phyloP scores from a whole-genome alignment of 2,113 vertebrate genomes.

The Bufo gargarizans region DNA sequence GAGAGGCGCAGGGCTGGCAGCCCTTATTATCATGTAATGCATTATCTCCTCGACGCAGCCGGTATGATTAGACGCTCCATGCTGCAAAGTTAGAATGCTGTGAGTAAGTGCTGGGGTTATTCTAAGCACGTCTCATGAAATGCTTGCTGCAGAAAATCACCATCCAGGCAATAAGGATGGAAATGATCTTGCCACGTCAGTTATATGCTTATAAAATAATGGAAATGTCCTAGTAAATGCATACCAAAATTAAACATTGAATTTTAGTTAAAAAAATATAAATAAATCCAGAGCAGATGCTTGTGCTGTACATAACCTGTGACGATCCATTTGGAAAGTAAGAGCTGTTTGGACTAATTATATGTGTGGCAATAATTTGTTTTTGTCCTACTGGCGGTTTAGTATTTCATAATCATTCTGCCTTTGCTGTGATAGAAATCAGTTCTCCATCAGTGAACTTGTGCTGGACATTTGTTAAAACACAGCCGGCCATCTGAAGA shows the following conservation, averaged over 20 bases:
- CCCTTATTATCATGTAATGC: conserved; percentile 42
- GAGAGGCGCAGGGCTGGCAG: conserved; percentile 42
- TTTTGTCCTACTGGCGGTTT: too few species aligned
- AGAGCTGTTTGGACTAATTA: too few species aligned
- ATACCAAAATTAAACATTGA: not conserved
- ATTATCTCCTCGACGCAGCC: conserved; percentile 51
- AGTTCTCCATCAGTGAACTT: too few species aligned
- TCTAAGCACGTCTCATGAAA: conserved; percentile 28
- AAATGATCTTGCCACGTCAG: not conserved
- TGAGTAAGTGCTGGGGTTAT: conserved; percentile 39
- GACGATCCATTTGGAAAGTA: too few species aligned
- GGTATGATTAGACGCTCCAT: conserved; percentile 43
- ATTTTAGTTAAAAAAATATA: too few species aligned
- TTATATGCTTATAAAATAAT: not conserved
- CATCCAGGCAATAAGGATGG: not conserved
- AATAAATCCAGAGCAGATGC: too few species aligned
- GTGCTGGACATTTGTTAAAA: too few species aligned
- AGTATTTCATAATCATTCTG: too few species aligned
- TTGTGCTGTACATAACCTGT: too few species aligned
- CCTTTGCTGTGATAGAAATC: too few species aligned
- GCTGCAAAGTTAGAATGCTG: conserved; percentile 43
- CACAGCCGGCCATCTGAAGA: too few species aligned
- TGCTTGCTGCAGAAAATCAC: conserved; percentile 21
- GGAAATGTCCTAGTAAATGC: not conserved
- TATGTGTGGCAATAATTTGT: too few species aligned